Base-by-base conservation (phyloP, 1,140 invertebrate genomes). In the Hycleus cichorii region DNA sequence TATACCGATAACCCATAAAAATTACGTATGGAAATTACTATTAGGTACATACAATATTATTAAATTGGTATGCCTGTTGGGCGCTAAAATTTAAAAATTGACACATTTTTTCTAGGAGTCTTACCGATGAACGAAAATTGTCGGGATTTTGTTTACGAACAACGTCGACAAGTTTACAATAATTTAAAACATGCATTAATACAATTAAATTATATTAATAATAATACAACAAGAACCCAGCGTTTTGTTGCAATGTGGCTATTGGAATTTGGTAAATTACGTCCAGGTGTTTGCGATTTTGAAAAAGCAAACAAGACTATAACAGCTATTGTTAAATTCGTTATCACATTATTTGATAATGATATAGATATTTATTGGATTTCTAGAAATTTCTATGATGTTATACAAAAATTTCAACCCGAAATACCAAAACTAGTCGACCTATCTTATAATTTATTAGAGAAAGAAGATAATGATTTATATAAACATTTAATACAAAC, bases 1-100 rank as follows among this genome's bases (percentile, higher is more conserved):
- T 4, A 84, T 95, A 7, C 91, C 92, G 39, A 79, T 83, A 12
- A 79, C 85, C n/a, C 87, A 93, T 63, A 82, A 91, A 68, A 84
- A 82, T 69, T 78, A 88, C 59, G 77, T 95, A 18, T 95, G 92
- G 91, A 92, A 93, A 78, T 79, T 95, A 12, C 76, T 94, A 46
- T 75, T 91, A 65, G 87, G 86, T 83, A 77, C 68, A 38, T 67
- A 50, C 38, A 3, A 32, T 47, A 10, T 25, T 38, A 49, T 59
- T 48, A 4, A 24, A 24, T 32, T 43, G 53, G 57, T 47, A 25
- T 18, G 1, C 18, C 18, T 18, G 18, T 18, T 18, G 18, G 18
- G 54, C 24, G 39, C 18, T 18, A 43, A 26, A 57, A 53, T 56
- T 59, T 57, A 48, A 39, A 18, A 18, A 18, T 18, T 18, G 18